Evolutionary conservation across 2,888 invertebrate genomes (phyloP), one percentile per base, ranked within the genome.

Genomic region (Masnerella sp.): DNA sequence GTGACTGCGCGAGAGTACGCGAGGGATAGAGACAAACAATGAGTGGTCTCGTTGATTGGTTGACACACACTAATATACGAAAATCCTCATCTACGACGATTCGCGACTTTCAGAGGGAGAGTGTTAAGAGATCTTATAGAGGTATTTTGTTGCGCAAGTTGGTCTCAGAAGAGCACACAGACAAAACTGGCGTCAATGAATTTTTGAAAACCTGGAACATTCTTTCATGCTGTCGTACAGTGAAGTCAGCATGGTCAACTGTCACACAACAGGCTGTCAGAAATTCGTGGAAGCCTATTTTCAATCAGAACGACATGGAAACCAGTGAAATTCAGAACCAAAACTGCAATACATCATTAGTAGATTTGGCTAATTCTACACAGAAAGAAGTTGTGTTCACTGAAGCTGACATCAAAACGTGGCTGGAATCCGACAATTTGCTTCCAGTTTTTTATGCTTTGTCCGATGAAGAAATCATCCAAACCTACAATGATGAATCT

Each of bases 161-260:
- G 12, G 45, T 45, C 12, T 32, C 58, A 12, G 58, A 59, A 36
- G 43, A 59, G 7, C 45, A 45, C 11, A n/a, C 4, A 4, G 8
- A 45, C 30, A 56, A 43, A 17, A 36, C 17, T 14, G 11, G 30
- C n/a, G 36, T 58, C 14, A 15, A 22, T 9, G 1, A 14, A 11
- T 52, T 52, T 18, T 38, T 38, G 25, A 52, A 52, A n/a, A 25
- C 43, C 8, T 43, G 43, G 42, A 43, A 43, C 25, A 8, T 58
- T n/a, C 11, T 43, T 20, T 42, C 43, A 5, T 58, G 58, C 11
- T 25, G 9, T 20, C 36, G 22, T n/a, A 17, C 36, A 38, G 38
- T 51, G 12, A 1, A 17, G 11, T n/a, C 38, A 38, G 38, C 52
- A 9, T 52, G 38, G 38, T 36, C 18, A 14, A 14, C 52, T 52